These are phyloP conservation scores for Ciconia boyciana DNA, from an alignment of 2,113 vertebrate species.

Conservation along the genomic window DNA sequence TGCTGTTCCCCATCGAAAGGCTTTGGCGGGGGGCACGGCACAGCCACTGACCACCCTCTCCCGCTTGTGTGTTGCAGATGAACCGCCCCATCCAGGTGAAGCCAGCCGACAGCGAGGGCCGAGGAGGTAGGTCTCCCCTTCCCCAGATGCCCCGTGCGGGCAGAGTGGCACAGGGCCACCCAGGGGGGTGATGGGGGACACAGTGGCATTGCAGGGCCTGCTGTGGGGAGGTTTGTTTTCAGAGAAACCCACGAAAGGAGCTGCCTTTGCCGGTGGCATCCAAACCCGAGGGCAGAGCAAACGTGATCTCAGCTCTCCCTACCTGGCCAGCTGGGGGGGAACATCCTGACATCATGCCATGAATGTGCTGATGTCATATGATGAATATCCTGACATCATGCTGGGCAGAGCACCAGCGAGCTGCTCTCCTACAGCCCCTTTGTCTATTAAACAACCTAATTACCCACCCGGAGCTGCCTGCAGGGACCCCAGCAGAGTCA, in stretches of 20 bases:
- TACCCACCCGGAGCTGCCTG: background rate
- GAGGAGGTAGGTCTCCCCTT: conserved; percentile 88
- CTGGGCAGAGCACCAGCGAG: background rate
- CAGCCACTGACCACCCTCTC: background rate
- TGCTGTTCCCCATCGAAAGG: accelerated
- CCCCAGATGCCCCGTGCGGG: accelerated
- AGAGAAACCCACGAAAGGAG: background rate
- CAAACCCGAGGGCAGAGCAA: background rate
- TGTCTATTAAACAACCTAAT: background rate
- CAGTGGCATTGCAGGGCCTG: accelerated
- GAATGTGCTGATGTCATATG: background rate
- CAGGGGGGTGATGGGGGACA: accelerated
- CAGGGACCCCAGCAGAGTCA: accelerated
- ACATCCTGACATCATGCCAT: background rate
- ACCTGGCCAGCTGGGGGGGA: background rate
- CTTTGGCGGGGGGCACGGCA: accelerated
- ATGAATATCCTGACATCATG: background rate
- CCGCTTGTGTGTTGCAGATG: conserved; percentile 83
- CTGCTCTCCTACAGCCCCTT: accelerated
- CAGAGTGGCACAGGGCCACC: background rate
- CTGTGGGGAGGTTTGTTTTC: background rate
- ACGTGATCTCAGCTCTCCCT: background rate
- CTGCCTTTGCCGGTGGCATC: background rate
- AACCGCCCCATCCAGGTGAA: conserved; percentile 99
- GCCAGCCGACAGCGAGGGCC: conserved; percentile 97